Percentiles rank a stretch among this genome's conserved stretches.
Evolutionary conservation across 2,888 invertebrate species (phyloP).

Genomic region (Nesidiocoris tenuis): DNA sequence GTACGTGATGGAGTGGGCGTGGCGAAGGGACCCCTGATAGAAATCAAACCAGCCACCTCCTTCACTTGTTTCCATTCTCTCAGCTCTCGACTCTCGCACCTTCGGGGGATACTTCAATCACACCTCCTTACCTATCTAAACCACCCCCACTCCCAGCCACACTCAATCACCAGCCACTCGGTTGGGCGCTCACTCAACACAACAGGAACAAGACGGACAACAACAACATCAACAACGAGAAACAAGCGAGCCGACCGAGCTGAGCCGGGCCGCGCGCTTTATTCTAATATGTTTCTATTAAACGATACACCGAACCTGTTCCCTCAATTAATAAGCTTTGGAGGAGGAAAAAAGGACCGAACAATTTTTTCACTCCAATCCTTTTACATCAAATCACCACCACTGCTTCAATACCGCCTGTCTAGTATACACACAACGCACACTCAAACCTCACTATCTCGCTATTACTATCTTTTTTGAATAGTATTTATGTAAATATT

Average conservation of each 20-base stretch:
- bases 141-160: neutral
- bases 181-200: neutral
- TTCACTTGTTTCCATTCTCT: neutral
- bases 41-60: constrained; percentile 44
- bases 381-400: no score
- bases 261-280: constrained; percentile 1
- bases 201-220: neutral
- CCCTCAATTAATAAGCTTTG: constrained; percentile 26
- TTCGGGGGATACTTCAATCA: constrained; percentile 32
- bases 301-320: constrained; percentile 30
- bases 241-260: neutral
- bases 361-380: no score
- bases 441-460: no score
- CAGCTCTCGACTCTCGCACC: neutral
- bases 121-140: constrained; percentile 30
- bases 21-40: constrained; percentile 40
- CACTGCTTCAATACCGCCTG: no score
- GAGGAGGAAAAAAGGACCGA: neutral
- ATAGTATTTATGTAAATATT: no score
- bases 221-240: neutral
- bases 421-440: no score
- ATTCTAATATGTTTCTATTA: constrained; percentile 37
- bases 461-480: no score
- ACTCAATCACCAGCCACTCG: constrained; percentile 3
- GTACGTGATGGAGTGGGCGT: constrained; percentile 33